phyloP scores from a whole-genome alignment of 2,113 vertebrate genomes.

The Lagopus muta region DNA sequence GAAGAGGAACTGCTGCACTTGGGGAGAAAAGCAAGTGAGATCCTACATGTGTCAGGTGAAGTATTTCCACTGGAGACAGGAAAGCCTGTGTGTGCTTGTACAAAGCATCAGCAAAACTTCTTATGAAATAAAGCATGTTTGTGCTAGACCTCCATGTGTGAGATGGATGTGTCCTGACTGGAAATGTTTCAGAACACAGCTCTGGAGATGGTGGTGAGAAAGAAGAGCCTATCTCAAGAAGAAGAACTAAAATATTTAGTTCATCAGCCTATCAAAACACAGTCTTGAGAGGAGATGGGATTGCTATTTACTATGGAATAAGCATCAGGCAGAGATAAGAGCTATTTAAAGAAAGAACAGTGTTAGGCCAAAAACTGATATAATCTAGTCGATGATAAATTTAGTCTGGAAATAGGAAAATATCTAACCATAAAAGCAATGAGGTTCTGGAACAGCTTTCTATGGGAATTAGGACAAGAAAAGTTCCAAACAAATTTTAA shows the following conservation, averaged over 20 bases:
- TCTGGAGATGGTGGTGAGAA: not conserved
- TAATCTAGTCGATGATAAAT: constrained; percentile 22
- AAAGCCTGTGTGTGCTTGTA: not conserved
- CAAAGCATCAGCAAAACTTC: not conserved
- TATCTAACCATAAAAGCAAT: not conserved
- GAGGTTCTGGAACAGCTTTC: not conserved
- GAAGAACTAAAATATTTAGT: constrained; percentile 19
- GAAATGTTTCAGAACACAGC: constrained; percentile 1
- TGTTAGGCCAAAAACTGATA: not conserved
- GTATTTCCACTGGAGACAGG: not conserved
- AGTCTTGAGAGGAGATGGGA: constrained; percentile 11
- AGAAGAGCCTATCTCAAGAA: constrained; percentile 4
- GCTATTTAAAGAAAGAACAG: constrained; percentile 33
- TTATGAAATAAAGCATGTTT: not conserved
- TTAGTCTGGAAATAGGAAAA: constrained; percentile 38
- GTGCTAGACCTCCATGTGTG: not conserved
- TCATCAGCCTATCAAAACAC: constrained; percentile 38
- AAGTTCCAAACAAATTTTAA: not conserved
- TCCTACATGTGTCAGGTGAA: not conserved
- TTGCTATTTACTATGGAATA: constrained; percentile 31
- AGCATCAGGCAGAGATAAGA: not conserved
- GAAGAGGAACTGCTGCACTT: not conserved
- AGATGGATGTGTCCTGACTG: not conserved
- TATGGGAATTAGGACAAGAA: not conserved
- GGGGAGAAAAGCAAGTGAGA: not conserved